phyloP scores from a whole-genome alignment of 2,113 vertebrate species.

The Alouatta palliata region DNA sequence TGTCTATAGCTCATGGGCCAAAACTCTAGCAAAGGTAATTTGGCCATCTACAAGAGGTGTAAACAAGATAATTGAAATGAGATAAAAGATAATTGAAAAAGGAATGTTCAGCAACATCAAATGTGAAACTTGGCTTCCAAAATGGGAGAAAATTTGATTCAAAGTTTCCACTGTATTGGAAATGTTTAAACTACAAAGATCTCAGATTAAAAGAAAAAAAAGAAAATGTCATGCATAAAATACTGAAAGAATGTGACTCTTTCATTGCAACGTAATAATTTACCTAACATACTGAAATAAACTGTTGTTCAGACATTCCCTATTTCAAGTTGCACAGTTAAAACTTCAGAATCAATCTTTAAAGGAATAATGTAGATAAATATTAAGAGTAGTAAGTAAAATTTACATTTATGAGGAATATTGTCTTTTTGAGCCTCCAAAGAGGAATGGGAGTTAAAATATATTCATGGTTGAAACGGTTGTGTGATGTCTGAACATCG shows the following conservation, averaged over 20 bases:
- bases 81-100: constrained; percentile 70
- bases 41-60: constrained; percentile 13
- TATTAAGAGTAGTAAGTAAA: background rate
- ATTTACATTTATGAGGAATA: background rate
- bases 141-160: background rate
- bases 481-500: background rate
- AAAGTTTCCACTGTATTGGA: background rate
- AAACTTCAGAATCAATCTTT: constrained; percentile 31
- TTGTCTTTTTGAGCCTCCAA: background rate
- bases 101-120: background rate
- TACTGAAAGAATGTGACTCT: background rate
- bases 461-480: background rate
- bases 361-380: background rate
- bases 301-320: background rate
- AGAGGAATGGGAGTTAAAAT: background rate
- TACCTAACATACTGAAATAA: background rate
- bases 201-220: background rate
- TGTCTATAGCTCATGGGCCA: constrained; percentile 30
- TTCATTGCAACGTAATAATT: background rate
- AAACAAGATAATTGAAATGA: constrained; percentile 73
- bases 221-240: background rate
- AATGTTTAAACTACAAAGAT: background rate
- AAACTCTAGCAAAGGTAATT: constrained; percentile 59
- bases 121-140: constrained; percentile 48
- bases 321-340: background rate